Evolutionary conservation across 1,140 invertebrate genomes (phyloP).

Genomic region (Cotesia glomerata): DNA sequence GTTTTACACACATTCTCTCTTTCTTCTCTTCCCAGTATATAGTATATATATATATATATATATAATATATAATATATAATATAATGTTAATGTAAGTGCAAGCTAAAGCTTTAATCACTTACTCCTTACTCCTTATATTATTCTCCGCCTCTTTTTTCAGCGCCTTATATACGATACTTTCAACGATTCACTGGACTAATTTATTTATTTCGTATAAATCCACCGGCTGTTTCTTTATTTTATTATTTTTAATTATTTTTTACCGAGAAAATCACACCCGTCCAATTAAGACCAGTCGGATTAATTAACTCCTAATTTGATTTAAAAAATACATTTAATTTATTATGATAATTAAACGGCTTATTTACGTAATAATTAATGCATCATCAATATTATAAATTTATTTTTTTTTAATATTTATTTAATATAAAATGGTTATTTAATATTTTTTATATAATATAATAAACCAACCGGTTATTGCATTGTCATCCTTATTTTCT

Average conservation of each 20-base stretch:
- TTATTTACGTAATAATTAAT: neutral
- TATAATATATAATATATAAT: conserved; percentile 8
- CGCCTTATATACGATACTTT: neutral
- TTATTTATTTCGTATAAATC: neutral
- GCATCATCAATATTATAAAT: neutral
- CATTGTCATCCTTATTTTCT: neutral
- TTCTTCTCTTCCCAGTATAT: conserved; percentile 34
- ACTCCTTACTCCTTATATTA: too few species aligned
- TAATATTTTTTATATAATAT: neutral
- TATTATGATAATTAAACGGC: neutral
- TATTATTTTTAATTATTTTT: conserved; percentile 2
- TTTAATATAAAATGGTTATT: too few species aligned
- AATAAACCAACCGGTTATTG: conserved; percentile 8
- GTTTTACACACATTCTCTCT: conserved; percentile 44
- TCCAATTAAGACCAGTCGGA: too few species aligned
- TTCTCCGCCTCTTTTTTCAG: conserved; percentile 21
- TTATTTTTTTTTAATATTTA: neutral
- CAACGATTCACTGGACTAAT: conserved; percentile 3
- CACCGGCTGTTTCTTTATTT: neutral
- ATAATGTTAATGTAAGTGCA: too few species aligned
- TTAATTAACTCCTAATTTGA: neutral
- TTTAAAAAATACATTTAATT: neutral
- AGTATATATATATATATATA: neutral
- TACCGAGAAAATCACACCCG: too few species aligned
- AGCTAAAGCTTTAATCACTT: too few species aligned